phyloP scores from a whole-genome alignment of 2,888 invertebrate species.

The Drosophila meridionalis region DNA sequence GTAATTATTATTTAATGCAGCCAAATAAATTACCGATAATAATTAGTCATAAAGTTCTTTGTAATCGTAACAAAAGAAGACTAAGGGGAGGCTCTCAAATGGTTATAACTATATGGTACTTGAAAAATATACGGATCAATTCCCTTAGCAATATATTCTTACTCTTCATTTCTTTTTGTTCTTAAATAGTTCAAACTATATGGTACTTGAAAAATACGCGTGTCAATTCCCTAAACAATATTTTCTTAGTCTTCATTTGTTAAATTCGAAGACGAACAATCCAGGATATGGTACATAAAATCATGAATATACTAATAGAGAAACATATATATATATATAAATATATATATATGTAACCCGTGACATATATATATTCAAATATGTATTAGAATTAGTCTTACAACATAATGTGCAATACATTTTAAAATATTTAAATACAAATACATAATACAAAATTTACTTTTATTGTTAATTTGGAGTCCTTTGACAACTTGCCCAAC shows the following conservation, averaged over 20 bases:
- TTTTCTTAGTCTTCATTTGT: neutral
- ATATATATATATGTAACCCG: neutral
- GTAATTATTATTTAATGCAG: neutral
- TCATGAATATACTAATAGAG: neutral
- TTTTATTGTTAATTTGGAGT: neutral
- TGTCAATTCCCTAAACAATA: neutral
- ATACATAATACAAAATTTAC: neutral
- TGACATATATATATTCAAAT: neutral
- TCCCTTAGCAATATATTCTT: neutral
- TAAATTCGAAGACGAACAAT: neutral
- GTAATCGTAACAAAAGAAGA: neutral
- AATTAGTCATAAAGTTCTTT: neutral
- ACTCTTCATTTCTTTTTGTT: neutral
- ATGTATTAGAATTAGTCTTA: slow-evolving; percentile 20
- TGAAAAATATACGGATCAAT: neutral
- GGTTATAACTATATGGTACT: neutral
- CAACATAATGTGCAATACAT: slow-evolving; percentile 44
- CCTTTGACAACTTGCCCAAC: neutral
- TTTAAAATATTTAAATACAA: slow-evolving; percentile 12
- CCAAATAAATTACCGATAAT: neutral
- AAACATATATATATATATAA: neutral
- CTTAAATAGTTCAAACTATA: neutral
- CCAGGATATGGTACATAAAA: neutral
- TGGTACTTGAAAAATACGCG: neutral
- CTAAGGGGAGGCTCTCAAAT: neutral